Conservation (phyloP, 2,113 vertebrate species). For the Hydrolagus affinis region DNA sequence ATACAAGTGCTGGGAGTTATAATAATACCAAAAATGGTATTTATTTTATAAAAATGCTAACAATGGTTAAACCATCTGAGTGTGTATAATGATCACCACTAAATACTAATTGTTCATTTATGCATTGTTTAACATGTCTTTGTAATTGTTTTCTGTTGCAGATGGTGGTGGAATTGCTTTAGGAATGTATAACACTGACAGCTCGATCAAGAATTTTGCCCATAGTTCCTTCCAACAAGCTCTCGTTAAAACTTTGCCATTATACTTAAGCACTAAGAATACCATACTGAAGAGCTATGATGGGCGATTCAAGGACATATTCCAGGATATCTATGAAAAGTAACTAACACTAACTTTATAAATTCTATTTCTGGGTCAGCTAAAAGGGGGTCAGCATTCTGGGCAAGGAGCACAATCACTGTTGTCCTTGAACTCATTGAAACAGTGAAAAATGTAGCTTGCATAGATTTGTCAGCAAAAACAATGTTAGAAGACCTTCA, state of each 20-base stretch:
- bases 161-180: constrained; percentile 83
- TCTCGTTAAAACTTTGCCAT: constrained; percentile 73
- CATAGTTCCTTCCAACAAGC: constrained; percentile 97
- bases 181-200: constrained; percentile 96
- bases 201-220: constrained; percentile 87
- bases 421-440: neutral
- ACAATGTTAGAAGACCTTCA: neutral
- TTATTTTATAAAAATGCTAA: no score
- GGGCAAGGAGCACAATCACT: neutral
- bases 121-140: constrained; percentile 28
- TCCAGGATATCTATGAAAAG: constrained; percentile 97
- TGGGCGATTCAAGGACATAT: constrained; percentile 94
- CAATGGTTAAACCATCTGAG: neutral
- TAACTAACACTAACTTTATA: constrained; percentile 43
- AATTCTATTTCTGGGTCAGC: neutral
- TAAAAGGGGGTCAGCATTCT: neutral
- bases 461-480: neutral
- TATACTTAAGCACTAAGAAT: constrained; percentile 98
- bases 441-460: neutral
- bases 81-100: neutral
- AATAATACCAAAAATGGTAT: no score
- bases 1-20: neutral
- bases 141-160: constrained; percentile 41
- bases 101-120: neutral
- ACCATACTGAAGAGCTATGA: constrained; percentile 96